phyloP scores from a whole-genome alignment of 1,140 invertebrate genomes.

The Drosophila arizonae region DNA sequence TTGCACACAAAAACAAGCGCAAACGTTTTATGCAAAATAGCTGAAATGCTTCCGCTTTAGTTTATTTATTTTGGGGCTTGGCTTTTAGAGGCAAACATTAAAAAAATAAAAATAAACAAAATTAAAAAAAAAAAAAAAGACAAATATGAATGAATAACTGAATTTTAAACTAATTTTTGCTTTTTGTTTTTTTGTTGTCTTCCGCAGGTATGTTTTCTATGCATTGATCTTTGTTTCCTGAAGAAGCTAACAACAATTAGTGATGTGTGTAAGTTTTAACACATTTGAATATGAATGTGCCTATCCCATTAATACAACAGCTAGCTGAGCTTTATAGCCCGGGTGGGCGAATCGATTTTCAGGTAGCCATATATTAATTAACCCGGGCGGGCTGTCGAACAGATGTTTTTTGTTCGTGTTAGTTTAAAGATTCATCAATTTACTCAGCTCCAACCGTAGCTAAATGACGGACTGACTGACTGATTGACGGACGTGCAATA shows the following conservation, averaged over 20 bases:
- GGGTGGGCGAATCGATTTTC: conserved; percentile 31
- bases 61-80: conserved; percentile 10
- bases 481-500: conserved; percentile 20
- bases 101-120: background rate
- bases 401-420: conserved; percentile 28
- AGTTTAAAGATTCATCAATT: conserved; percentile 40
- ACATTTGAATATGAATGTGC: conserved; percentile 34
- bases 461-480: background rate
- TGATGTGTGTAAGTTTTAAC: conserved; percentile 39
- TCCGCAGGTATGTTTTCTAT: conserved; percentile 41
- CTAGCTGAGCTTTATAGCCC: conserved; percentile 15
- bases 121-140: background rate
- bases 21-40: conserved; percentile 10
- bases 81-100: background rate
- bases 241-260: conserved; percentile 5
- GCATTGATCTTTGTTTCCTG: conserved; percentile 26
- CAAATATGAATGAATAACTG: background rate
- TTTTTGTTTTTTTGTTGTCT: conserved; percentile 17
- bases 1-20: background rate
- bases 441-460: background rate
- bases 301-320: conserved; percentile 31
- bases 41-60: conserved; percentile 14
- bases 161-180: conserved; percentile 9
- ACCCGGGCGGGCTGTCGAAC: conserved; percentile 10
- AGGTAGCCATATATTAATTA: conserved; percentile 42